Evolutionary conservation across 92 coral and sea anemone species (phyloP).

Genomic region (Chrysogorgia sp.): DNA sequence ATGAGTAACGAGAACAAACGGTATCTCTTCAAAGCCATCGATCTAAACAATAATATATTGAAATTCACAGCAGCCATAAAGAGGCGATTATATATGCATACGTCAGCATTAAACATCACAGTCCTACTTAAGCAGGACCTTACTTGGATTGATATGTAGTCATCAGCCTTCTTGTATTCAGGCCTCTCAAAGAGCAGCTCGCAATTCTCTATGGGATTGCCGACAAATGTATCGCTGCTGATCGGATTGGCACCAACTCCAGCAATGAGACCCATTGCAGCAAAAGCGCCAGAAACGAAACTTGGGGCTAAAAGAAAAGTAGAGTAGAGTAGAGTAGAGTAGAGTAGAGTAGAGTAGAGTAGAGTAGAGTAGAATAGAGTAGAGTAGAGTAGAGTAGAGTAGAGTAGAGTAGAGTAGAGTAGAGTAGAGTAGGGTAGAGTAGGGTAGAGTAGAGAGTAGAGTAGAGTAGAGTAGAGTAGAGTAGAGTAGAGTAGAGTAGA

Average conservation of each 20-base stretch:
- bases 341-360: too few relatives aligned
- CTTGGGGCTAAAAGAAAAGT: constrained; percentile 22
- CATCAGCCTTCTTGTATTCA: constrained; percentile 38
- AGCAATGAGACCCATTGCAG: constrained; percentile 39
- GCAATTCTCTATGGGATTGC: background rate
- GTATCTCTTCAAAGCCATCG: constrained; percentile 74
- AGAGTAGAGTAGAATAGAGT: too few relatives aligned
- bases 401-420: too few relatives aligned
- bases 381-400: too few relatives aligned
- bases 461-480: too few relatives aligned
- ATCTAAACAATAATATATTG: constrained; percentile 63
- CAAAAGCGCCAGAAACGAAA: constrained; percentile 39
- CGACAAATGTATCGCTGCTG: background rate
- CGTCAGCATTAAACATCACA: background rate
- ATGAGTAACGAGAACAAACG: constrained; percentile 70
- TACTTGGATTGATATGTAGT: constrained; percentile 43
- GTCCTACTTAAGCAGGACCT: background rate
- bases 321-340: too few relatives aligned
- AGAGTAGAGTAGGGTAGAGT: too few relatives aligned
- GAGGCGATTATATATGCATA: background rate
- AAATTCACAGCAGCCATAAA: background rate
- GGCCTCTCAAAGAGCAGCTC: constrained; percentile 28
- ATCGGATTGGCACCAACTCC: constrained; percentile 41
- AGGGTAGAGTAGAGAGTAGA: too few relatives aligned
- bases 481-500: too few relatives aligned